Evolutionary conservation across 2,113 vertebrate genomes (phyloP), one percentile per base, ranked within the genome.

Genomic region (Globicephala melas): DNA sequence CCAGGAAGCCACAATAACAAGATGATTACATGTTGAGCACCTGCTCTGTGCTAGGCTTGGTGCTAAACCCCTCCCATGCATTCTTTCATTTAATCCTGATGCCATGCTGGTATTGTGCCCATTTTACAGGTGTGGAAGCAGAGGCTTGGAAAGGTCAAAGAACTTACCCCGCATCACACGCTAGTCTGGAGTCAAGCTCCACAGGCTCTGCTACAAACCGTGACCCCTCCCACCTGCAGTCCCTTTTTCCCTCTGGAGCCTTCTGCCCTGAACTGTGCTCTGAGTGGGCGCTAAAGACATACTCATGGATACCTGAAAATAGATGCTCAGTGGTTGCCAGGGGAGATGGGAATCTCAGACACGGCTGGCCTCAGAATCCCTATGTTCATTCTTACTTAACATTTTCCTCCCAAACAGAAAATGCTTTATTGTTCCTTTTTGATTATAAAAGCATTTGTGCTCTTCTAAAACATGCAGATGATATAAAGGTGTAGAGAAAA

Each of bases 211-310:
- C 23, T 53, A 25, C 21, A 9, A 53, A n/a, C 65, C 23, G 4
- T 0, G 18, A 20, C 6, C 23, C 23, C 13, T 2, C 58, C 68
- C 15, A 14, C 38, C 31, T 2, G 0, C 33, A 20, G 4, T 3
- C 3, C 1, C 47, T 67, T 33, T 11, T 85, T 63, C 25, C 53
- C 31, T 44, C 6, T 2, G 6, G 38, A 90, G 62, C 21, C 38
- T 44, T 63, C 47, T 8, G 17, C 67, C 38, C 3, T 15, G 33
- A 7, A 0, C 38, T 11, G 3, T 2, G 25, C 47, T 33, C 76
- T 55, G 36, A 36, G 12, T 5, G 25, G 18, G 2, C 0, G 0
- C 67, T 26, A 9, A 68, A 1, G 91, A 65, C 5, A 2, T 0
- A 6, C 28, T 65, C n/a, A 1, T 10, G 2, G 65, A 10, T 68